Conservation (phyloP, 2,113 vertebrate species). For the Clupea harengus region DNA sequence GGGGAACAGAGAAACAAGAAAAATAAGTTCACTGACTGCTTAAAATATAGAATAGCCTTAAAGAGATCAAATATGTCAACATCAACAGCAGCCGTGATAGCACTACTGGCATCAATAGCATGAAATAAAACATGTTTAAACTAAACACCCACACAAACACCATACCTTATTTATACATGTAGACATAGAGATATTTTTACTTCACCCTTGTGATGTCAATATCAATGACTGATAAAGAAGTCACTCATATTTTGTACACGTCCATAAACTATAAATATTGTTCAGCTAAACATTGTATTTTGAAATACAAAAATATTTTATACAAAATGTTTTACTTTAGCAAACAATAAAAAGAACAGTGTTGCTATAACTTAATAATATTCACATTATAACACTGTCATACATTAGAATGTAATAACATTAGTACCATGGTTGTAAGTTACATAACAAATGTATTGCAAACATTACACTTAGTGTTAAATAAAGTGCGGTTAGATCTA, state of each 20-base stretch:
- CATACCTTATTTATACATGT: neutral
- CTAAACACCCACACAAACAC: neutral
- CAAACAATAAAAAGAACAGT: neutral
- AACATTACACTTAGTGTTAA: neutral
- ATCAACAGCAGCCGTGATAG: neutral
- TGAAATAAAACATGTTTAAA: conserved; percentile 15
- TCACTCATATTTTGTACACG: neutral
- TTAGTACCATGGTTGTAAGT: neutral
- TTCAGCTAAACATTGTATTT: neutral
- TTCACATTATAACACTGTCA: neutral
- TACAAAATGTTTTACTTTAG: too few relatives aligned
- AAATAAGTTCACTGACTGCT: neutral
- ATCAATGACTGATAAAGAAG: neutral
- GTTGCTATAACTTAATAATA: neutral
- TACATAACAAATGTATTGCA: neutral
- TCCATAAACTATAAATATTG: neutral
- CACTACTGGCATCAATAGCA: conserved; percentile 13
- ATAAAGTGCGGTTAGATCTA: neutral
- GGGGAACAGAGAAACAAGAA: conserved; percentile 23
- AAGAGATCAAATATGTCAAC: conserved; percentile 10
- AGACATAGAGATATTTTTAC: neutral
- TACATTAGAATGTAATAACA: neutral
- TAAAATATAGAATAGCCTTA: conserved; percentile 25
- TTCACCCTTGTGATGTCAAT: neutral
- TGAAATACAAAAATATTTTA: neutral